Base-by-base conservation (phyloP, 2,888 invertebrate genomes). In the Nomada fabriciana region DNA sequence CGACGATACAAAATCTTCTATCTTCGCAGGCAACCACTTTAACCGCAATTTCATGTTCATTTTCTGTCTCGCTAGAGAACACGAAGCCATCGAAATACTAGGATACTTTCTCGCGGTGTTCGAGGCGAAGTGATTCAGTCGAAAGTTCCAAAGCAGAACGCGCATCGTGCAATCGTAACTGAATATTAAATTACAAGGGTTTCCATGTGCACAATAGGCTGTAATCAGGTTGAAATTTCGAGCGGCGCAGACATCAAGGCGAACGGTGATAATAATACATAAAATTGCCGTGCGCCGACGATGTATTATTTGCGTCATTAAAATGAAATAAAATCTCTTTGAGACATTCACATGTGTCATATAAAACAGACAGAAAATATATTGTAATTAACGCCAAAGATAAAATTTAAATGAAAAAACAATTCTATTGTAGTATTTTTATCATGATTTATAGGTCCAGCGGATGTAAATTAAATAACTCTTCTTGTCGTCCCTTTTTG, bases 221-320 rank as follows among this genome's bases (percentile, higher is more conserved):
- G 61, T 36, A 57, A 64, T 76, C 43, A 20, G n/a, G 5, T 15
- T 3, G n/a, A 60, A 77, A 67, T 61, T 43, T 50, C 76, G 65
- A 15, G 29, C 47, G 13, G 10, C 18, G 18, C 5, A 15, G 15
- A 42, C 5, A 50, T 57, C 23, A 15, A 18, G n/a, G 18, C 43
- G 47, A 20, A 23, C 11, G 15, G 3, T 20, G 36, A 53, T n/a
- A 29, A 25, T 15, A 23, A 11, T 36, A 36, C 36, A 36, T 36
- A 36, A 36, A 36, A 36, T 36, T 36, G 36, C 36, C 5, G 36
- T 36, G 1, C 36, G 36, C 0, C 36, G 36, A 36, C 36, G 36
- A 36, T 36, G 36, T 7, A 36, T 36, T 36, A 36, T 36, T 36
- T 36, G 7, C 9, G 7, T 36, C 36, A 7, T 36, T 36, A 36